These are phyloP conservation scores for Manacus vitellinus DNA, from an alignment of 2,113 vertebrate species.

Conservation along the genomic window DNA sequence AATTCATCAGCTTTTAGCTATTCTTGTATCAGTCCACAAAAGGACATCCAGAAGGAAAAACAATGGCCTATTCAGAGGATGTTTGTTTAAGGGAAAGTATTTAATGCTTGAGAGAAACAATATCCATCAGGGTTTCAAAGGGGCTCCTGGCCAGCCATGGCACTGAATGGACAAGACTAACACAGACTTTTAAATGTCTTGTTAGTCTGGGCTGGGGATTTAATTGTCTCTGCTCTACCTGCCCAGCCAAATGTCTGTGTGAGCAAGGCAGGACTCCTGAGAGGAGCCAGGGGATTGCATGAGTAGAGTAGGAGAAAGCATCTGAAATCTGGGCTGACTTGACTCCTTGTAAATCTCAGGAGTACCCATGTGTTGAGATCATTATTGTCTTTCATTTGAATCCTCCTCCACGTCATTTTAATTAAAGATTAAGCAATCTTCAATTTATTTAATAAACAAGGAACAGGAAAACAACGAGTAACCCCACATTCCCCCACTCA, in stretches of 20 bases:
- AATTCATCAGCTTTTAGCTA: conserved; percentile 27
- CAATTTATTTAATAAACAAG: not conserved
- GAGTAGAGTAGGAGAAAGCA: not conserved
- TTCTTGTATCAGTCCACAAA: conserved; percentile 44
- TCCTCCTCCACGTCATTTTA: not conserved
- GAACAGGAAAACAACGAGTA: not conserved
- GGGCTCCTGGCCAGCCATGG: not conserved
- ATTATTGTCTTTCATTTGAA: not conserved
- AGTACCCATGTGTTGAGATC: not conserved
- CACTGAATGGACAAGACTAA: not conserved
- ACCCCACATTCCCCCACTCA: not conserved
- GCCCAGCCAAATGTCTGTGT: not conserved
- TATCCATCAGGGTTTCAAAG: not conserved
- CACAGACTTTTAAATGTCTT: not conserved
- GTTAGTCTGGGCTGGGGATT: not conserved
- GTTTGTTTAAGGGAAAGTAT: conserved; percentile 24
- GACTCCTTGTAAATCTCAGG: not conserved
- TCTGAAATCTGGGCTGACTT: not conserved
- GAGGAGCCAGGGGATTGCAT: not conserved
- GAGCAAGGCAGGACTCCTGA: not conserved
- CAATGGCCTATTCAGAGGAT: conserved; percentile 57
- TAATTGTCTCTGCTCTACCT: not conserved
- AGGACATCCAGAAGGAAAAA: conserved; percentile 34
- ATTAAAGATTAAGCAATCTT: not conserved
- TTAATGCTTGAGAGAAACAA: conserved; percentile 34